Evolutionary conservation across 2,888 invertebrate species (phyloP).

Genomic region (Agonopterix subpropinquella): DNA sequence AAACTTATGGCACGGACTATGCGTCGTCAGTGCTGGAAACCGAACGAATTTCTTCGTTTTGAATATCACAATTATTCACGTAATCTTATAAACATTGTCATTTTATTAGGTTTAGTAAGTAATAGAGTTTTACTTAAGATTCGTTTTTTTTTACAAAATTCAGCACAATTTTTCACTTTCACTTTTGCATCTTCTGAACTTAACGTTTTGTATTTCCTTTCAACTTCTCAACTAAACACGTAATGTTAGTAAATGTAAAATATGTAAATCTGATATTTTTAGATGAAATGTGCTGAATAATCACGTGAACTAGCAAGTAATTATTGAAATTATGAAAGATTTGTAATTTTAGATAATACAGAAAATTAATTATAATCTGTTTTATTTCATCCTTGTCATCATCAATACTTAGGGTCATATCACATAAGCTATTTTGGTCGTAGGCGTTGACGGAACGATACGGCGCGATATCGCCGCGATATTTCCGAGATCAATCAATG

Average conservation of each 20-base stretch:
- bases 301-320: constrained; percentile 57
- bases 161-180: constrained; percentile 2
- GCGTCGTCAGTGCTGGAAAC: too few species aligned
- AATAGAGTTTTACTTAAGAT: background rate
- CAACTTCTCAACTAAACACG: background rate
- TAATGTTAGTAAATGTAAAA: constrained; percentile 43
- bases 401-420: too few species aligned
- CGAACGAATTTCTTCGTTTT: too few species aligned
- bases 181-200: background rate
- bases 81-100: too few species aligned
- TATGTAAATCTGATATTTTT: constrained; percentile 69
- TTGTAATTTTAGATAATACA: constrained; percentile 74
- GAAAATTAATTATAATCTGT: constrained; percentile 44
- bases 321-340: constrained; percentile 64
- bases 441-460: too few species aligned
- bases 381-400: constrained; percentile 11
- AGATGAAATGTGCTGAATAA: constrained; percentile 58
- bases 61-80: too few species aligned
- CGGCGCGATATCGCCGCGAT: too few species aligned
- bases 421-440: too few species aligned
- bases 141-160: constrained; percentile 2
- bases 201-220: background rate
- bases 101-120: too few species aligned
- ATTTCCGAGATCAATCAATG: too few species aligned
- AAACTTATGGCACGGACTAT: too few species aligned